These are phyloP conservation scores for Calameuta filiformis DNA, from an alignment of 2,888 invertebrate genomes.

Conservation along the genomic window DNA sequence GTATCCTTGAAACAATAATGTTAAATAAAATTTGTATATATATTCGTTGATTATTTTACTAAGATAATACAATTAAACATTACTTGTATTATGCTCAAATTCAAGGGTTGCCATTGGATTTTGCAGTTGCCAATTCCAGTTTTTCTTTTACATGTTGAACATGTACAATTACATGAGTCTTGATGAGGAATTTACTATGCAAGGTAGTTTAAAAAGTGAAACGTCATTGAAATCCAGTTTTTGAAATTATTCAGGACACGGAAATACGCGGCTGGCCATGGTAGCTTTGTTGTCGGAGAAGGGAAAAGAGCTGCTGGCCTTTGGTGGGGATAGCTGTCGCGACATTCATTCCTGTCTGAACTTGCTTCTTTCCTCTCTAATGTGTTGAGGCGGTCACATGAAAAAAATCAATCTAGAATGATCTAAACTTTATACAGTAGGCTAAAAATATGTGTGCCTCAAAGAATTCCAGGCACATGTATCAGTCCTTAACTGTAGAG, in stretches of 20 bases:
- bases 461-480: too few species aligned
- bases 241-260: not conserved
- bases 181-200: too few species aligned
- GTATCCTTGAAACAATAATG: not conserved
- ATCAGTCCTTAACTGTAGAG: not conserved
- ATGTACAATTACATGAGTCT: too few species aligned
- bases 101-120: too few species aligned
- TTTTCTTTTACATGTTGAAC: too few species aligned
- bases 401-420: conserved; percentile 7
- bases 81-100: too few species aligned
- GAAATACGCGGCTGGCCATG: not conserved
- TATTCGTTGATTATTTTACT: too few species aligned
- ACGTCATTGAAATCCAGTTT: not conserved
- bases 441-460: not conserved
- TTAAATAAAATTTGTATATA: not conserved
- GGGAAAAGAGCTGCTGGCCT: not conserved
- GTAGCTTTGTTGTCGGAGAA: not conserved
- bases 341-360: not conserved
- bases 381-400: not conserved
- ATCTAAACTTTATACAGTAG: conserved; percentile 3
- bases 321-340: not conserved
- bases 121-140: too few species aligned
- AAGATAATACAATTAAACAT: too few species aligned
- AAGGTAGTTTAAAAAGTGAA: not conserved
- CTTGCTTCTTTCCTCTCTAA: not conserved